These are phyloP conservation scores for Apistogramma diplotaenia DNA, from an alignment of 2,113 vertebrate genomes.

Conservation along the genomic window DNA sequence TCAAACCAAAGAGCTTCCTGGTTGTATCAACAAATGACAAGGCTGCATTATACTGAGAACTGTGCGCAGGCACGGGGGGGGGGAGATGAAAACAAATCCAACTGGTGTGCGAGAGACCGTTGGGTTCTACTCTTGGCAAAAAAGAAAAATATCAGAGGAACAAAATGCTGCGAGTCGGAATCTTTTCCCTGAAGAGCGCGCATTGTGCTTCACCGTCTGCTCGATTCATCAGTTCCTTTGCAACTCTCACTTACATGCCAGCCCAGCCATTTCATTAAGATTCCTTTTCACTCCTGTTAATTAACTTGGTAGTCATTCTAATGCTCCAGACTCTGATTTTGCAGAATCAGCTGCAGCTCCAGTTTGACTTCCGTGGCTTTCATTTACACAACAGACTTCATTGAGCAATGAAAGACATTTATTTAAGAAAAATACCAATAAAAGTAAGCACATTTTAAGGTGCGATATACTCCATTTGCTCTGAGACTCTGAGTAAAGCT, in stretches of 20 bases:
- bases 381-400: not conserved
- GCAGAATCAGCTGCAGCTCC: not conserved
- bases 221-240: not conserved
- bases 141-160: not conserved
- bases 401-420: not conserved
- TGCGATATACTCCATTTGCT: not conserved
- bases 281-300: not conserved
- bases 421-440: not conserved
- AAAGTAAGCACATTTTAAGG: not conserved
- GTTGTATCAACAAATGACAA: not conserved
- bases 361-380: not conserved
- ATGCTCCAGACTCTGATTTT: not conserved
- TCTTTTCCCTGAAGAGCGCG: not conserved
- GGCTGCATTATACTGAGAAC: not conserved
- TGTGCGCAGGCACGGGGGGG: not conserved
- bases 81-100: not conserved
- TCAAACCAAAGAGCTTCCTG: not conserved
- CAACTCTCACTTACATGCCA: not conserved
- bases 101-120: not conserved
- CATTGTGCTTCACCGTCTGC: not conserved
- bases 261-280: constrained; percentile 1
- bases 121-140: not conserved
- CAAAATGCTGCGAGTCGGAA: not conserved
- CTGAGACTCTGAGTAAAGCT: not conserved
- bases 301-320: not conserved